Percentiles rank a stretch among this genome's conserved stretches.
phyloP scores from a whole-genome alignment of 1,140 invertebrate genomes.

The Caenorhabditis briggsae region DNA sequence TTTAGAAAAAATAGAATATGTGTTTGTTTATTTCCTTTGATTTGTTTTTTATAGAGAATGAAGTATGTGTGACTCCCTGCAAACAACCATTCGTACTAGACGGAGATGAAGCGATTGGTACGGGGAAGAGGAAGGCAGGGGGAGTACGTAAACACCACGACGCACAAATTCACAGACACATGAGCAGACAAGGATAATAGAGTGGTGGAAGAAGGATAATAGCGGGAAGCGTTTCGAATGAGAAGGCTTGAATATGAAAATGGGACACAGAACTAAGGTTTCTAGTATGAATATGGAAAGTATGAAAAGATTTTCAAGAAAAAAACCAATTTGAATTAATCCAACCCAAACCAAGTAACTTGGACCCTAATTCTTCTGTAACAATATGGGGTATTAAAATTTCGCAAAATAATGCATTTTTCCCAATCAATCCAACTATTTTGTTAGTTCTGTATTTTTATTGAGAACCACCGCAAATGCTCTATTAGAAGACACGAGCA shows the following conservation, averaged over 20 bases:
- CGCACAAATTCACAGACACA: background rate
- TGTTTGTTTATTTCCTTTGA: background rate
- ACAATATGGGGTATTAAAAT: too few relatives aligned
- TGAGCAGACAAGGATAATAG: background rate
- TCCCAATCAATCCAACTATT: too few relatives aligned
- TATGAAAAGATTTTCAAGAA: too few relatives aligned
- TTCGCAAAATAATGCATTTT: too few relatives aligned
- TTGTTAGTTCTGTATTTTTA: too few relatives aligned
- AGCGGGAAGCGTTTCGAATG: background rate
- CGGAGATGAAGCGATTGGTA: conserved; percentile 33
- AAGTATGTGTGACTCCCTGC: conserved; percentile 26
- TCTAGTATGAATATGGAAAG: too few relatives aligned
- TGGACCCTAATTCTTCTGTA: too few relatives aligned
- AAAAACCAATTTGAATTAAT: too few relatives aligned
- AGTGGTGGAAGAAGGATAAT: background rate
- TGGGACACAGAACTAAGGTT: too few relatives aligned
- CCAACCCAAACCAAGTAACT: too few relatives aligned
- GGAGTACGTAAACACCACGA: background rate
- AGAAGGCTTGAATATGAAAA: background rate
- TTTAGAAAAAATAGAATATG: background rate
- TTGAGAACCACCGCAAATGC: too few relatives aligned
- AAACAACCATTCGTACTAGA: conserved; percentile 37
- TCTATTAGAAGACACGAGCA: too few relatives aligned
- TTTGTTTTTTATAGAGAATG: conserved; percentile 6
- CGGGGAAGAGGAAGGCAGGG: background rate